Conservation (phyloP, 2,113 vertebrate species). For the Antechinus flavipes region DNA sequence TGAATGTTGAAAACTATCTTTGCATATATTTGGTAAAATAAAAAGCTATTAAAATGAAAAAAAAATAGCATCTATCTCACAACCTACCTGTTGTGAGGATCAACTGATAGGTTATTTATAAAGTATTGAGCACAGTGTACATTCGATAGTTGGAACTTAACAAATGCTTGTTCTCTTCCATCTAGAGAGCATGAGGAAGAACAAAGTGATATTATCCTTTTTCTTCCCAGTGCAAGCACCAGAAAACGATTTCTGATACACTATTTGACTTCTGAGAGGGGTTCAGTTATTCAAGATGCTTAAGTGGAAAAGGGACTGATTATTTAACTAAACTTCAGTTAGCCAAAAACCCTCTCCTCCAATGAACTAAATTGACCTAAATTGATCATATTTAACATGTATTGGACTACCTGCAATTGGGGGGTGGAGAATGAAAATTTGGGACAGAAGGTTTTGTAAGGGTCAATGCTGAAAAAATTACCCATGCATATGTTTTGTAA, state of each 20-base stretch:
- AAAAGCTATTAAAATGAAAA: no score
- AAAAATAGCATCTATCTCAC: neutral
- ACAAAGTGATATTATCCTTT: neutral
- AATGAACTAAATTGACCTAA: neutral
- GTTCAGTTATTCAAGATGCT: neutral
- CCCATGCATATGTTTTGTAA: no score
- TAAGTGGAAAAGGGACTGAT: neutral
- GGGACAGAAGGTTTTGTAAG: no score
- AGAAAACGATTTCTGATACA: neutral
- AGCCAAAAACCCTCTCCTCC: neutral
- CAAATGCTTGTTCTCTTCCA: neutral
- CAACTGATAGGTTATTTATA: neutral
- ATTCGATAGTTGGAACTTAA: neutral
- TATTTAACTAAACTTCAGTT: neutral
- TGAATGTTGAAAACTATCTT: no score
- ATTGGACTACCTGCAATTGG: no score
- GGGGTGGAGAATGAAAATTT: no score
- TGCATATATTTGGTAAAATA: no score
- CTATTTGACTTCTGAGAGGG: neutral
- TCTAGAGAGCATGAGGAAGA: neutral
- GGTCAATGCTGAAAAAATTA: no score
- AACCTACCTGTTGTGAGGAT: neutral
- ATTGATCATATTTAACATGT: no score
- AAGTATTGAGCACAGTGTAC: neutral
- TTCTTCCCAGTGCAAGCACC: neutral